phyloP scores from a whole-genome alignment of 2,797 vertebrate genomes.

The Sphaeramia orbicularis region DNA sequence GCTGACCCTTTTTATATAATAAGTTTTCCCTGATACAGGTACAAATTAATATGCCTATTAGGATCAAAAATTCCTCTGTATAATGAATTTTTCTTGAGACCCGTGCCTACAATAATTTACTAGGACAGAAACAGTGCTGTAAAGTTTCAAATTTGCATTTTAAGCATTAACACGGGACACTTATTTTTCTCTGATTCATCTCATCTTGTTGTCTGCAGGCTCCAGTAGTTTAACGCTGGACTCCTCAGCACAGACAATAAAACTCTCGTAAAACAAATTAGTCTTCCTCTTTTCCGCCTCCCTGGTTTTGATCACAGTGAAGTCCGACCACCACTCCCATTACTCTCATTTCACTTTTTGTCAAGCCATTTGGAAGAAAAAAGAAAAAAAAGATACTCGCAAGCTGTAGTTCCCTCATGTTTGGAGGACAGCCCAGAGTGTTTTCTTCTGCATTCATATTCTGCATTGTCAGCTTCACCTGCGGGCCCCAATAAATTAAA shows the following conservation, averaged over 20 bases:
- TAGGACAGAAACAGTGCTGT: not conserved
- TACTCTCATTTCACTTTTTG: conserved; percentile 22
- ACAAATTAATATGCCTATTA: conserved; percentile 4
- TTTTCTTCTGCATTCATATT: conserved; percentile 58
- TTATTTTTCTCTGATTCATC: conserved; percentile 14
- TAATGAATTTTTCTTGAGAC: conserved; percentile 6
- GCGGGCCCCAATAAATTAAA: conserved; percentile 66
- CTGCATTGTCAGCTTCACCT: conserved; percentile 70
- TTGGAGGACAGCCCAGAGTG: conserved; percentile 52
- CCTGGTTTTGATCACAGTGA: conserved; percentile 23
- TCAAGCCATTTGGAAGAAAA: conserved; percentile 48
- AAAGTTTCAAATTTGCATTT: conserved; percentile 9
- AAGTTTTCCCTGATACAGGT: not conserved
- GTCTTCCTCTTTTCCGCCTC: conserved; percentile 32
- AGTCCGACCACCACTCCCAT: conserved; percentile 16
- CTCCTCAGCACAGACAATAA: conserved; percentile 39
- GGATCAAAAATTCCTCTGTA: not conserved
- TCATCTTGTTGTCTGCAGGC: conserved; percentile 4
- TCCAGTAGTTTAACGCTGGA: conserved; percentile 29
- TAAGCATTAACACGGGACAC: not conserved
- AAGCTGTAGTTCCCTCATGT: conserved; percentile 27
- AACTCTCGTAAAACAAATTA: conserved; percentile 50
- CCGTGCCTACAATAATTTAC: not conserved
- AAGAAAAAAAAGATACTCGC: conserved; percentile 26
- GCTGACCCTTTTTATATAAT: not conserved